Base-by-base conservation (phyloP, 2,797 vertebrate species). In the Arrhamphus sclerolepis region DNA sequence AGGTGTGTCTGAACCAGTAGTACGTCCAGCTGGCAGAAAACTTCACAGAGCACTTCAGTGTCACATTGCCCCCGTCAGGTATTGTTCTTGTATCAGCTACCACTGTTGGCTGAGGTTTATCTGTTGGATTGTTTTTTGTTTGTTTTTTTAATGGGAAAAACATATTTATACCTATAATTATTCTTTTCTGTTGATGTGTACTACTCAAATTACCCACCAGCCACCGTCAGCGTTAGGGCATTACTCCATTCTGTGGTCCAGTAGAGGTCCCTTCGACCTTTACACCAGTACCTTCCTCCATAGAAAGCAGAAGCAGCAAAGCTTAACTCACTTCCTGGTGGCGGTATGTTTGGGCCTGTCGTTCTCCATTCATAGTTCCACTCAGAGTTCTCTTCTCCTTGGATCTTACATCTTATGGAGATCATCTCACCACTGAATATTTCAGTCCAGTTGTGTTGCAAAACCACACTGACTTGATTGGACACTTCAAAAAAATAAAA, bases 341-440 rank as follows among this genome's bases (percentile, higher is more conserved):
- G 28, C n/a, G 47, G 47, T 22, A 9, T 14, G 19, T 43, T 22
- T 43, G 26, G 31, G 39, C 26, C 51, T 22, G 47, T 61, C 43
- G 58, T 51, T 43, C 58, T 56, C 54, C 54, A 56, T 28, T 56
- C 54, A 20, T 56, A 56, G 7, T 29, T 22, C 53, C 26, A 44
- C 13, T 17, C 21, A 42, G 10, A 20, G 14, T 43, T 43, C 51
- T 17, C 16, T 31, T 24, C 39, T 61, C 47, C 40, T 31, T 60
- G 21, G 5, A 43, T 24, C 40, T 61, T 46, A 34, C 58, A 61
- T 0, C 11, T 51, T 18, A 61, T 31, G 19, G 19, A 51, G 19
- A 61, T 51, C 19, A n/a, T 31, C 16, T 61, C 58, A 43, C 1
- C 16, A 0, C 40, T 51, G 19, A 50, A 61, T 42, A 61, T 31